Evolutionary conservation across 2,888 invertebrate species (phyloP).

Genomic region (Callinectes sapidus): DNA sequence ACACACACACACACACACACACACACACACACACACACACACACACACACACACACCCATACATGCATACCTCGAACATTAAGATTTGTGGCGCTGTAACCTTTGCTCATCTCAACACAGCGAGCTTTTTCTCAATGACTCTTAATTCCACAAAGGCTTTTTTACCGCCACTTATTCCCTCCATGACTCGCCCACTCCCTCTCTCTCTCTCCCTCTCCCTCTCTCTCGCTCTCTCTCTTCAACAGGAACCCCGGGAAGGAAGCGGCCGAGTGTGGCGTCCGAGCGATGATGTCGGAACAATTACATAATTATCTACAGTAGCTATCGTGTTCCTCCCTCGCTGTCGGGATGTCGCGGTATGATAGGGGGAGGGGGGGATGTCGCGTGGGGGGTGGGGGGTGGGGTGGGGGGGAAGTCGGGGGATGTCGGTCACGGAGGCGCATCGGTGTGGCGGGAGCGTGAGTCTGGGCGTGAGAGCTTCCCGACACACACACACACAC

Average conservation of each 20-base stretch:
- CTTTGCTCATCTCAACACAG: background rate
- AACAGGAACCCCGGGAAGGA: background rate
- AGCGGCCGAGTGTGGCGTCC: background rate
- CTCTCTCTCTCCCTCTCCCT: background rate
- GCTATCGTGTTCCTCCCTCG: background rate
- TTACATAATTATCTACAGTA: slow-evolving; percentile 10
- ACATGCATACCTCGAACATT: background rate
- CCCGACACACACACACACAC: background rate
- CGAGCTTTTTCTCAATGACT: background rate
- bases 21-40: background rate
- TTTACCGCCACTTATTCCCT: background rate
- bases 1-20: background rate
- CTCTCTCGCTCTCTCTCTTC: background rate
- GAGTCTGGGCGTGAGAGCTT: background rate
- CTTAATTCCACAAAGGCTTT: background rate
- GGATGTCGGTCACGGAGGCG: slow-evolving; percentile 25
- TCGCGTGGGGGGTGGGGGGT: background rate
- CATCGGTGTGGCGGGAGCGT: background rate
- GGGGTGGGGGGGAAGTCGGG: background rate
- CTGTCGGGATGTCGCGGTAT: too few species aligned
- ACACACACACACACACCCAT: background rate
- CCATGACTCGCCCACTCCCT: background rate
- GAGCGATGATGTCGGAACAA: slow-evolving; percentile 12
- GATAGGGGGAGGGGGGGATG: background rate
- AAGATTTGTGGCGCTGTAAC: background rate